Evolutionary conservation across 2,113 vertebrate species (phyloP).

Genomic region (Hyaena hyaena): DNA sequence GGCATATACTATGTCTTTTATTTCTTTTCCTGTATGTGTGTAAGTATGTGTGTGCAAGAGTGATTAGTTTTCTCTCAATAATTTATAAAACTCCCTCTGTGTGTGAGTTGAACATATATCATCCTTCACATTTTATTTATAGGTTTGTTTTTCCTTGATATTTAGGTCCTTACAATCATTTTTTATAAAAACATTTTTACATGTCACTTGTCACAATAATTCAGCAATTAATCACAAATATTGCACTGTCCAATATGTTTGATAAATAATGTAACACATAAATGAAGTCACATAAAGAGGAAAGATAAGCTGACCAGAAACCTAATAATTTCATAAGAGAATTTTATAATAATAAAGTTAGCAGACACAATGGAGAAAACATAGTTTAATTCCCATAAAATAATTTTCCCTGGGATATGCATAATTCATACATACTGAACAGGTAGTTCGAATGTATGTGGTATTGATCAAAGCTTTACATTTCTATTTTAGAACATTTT

Average conservation of each 20-base stretch:
- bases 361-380: neutral
- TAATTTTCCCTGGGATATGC: neutral
- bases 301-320: neutral
- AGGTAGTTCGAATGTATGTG: neutral
- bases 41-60: neutral
- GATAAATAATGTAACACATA: neutral
- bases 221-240: constrained; percentile 18
- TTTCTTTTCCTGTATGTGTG: neutral
- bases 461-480: neutral
- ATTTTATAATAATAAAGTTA: neutral
- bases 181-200: neutral
- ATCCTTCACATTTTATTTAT: constrained; percentile 21
- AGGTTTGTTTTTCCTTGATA: neutral
- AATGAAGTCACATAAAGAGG: neutral
- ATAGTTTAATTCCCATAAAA: neutral
- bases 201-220: neutral
- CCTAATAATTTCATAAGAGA: neutral
- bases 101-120: neutral
- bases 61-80: neutral
- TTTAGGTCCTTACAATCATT: neutral
- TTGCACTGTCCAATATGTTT: neutral
- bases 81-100: neutral
- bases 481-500: neutral
- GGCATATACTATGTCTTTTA: neutral
- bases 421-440: neutral